phyloP scores from a whole-genome alignment of 2,888 invertebrate genomes.

The Latheticus oryzae region DNA sequence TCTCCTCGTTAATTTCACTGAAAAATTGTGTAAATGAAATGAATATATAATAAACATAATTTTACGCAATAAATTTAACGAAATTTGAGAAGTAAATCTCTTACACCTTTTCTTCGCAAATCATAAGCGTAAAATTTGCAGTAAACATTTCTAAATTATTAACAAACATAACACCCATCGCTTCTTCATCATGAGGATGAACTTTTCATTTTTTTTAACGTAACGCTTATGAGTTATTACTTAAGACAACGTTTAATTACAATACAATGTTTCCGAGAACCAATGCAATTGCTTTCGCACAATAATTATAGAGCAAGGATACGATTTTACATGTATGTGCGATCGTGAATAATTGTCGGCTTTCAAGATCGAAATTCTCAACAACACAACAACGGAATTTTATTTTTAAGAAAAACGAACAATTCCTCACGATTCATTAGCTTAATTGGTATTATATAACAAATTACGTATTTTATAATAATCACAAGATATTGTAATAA shows the following conservation, averaged over 20 bases:
- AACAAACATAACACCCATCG: slow-evolving; percentile 10
- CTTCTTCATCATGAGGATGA: slow-evolving; percentile 11
- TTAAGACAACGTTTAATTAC: slow-evolving; percentile 35
- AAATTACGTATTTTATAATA: too few relatives aligned
- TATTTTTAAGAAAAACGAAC: too few relatives aligned
- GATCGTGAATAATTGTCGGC: too few relatives aligned
- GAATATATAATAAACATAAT: slow-evolving; percentile 32
- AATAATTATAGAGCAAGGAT: slow-evolving; percentile 28
- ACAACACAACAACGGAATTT: too few relatives aligned
- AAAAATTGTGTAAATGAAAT: slow-evolving; percentile 39
- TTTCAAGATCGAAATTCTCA: too few relatives aligned
- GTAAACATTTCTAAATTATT: slow-evolving; percentile 25
- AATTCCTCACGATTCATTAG: too few relatives aligned
- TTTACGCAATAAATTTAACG: slow-evolving; percentile 18
- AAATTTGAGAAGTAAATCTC: neutral
- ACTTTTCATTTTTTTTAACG: slow-evolving; percentile 32
- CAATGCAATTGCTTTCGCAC: slow-evolving; percentile 36
- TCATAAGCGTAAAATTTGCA: slow-evolving; percentile 17
- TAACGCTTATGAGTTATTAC: slow-evolving; percentile 31
- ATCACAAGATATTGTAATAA: too few relatives aligned
- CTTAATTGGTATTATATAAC: too few relatives aligned
- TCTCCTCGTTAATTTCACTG: slow-evolving; percentile 31
- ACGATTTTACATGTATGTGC: slow-evolving; percentile 21
- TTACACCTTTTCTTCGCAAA: slow-evolving; percentile 18
- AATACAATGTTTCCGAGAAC: slow-evolving; percentile 36